A percentile compares a stretch with the other conserved stretches of the same genome.
Conservation (phyloP, 2,888 invertebrate genomes). For the Allygus modestus region DNA sequence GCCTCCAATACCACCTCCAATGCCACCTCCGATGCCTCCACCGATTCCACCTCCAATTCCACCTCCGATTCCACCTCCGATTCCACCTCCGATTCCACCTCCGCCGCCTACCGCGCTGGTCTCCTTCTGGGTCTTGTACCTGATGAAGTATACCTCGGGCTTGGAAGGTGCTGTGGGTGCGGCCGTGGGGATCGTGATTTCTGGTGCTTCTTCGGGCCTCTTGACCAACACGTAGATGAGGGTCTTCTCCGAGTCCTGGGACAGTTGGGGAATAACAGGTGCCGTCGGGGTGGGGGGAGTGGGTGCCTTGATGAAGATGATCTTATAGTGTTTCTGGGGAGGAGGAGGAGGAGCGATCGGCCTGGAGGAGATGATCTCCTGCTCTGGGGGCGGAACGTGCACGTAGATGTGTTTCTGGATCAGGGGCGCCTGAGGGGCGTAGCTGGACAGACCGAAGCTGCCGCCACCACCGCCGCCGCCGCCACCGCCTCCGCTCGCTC, state of each 20-base stretch:
- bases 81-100: constrained; percentile 74
- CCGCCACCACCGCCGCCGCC: constrained; percentile 75
- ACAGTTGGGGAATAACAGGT: constrained; percentile 87
- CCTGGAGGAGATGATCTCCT: constrained; percentile 82
- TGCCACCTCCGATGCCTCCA: constrained; percentile 72
- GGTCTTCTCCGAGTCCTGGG: constrained; percentile 90
- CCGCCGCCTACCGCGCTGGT: constrained; percentile 74
- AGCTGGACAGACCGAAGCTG: constrained; percentile 76
- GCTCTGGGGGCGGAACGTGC: constrained; percentile 93
- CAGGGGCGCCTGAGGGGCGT: constrained; percentile 77
- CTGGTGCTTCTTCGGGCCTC: constrained; percentile 91
- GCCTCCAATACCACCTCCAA: constrained; percentile 69
- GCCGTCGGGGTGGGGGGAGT: constrained; percentile 89
- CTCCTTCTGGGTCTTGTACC: constrained; percentile 83
- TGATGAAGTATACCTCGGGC: constrained; percentile 94
- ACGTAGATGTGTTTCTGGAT: constrained; percentile 94
- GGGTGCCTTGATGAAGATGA: constrained; percentile 95
- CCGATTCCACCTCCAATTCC: constrained; percentile 68
- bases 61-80: constrained; percentile 73
- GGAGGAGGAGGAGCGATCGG: constrained; percentile 83
- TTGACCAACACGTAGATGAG: constrained; percentile 93
- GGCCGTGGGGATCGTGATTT: constrained; percentile 86
- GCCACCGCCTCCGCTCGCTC: constrained; percentile 68
- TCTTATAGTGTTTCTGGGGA: constrained; percentile 93
- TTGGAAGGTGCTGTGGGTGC: constrained; percentile 91